Conservation (phyloP, 2,113 vertebrate genomes). For the Catharus minimus region DNA sequence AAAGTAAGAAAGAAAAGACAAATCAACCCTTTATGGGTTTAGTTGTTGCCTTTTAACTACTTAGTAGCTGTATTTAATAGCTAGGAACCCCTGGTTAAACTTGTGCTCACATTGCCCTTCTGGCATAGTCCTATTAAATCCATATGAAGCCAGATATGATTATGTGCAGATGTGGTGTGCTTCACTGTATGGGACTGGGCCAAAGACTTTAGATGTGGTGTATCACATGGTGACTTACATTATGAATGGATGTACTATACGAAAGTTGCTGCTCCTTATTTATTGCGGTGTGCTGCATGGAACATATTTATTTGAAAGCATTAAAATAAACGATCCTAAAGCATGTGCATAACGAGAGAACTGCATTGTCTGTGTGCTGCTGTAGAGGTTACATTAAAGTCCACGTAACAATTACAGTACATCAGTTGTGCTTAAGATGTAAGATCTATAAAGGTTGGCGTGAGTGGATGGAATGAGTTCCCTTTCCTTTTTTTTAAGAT, state of each 20-base stretch:
- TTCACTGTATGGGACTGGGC: conserved; percentile 70
- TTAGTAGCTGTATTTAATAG: conserved; percentile 80
- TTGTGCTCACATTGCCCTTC: conserved; percentile 76
- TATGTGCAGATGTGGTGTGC: conserved; percentile 80
- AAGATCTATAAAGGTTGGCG: conserved; percentile 61
- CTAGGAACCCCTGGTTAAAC: conserved; percentile 77
- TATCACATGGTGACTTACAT: conserved; percentile 79
- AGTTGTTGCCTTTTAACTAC: conserved; percentile 79
- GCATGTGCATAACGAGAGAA: conserved; percentile 78
- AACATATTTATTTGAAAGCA: conserved; percentile 82
- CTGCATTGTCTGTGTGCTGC: conserved; percentile 73
- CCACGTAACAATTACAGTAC: conserved; percentile 69
- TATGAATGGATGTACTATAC: conserved; percentile 81
- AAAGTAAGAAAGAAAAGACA: conserved; percentile 52
- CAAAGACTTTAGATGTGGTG: conserved; percentile 78
- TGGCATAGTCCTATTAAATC: conserved; percentile 80
- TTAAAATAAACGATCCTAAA: conserved; percentile 82
- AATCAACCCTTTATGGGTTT: conserved; percentile 66
- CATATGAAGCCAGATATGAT: conserved; percentile 82
- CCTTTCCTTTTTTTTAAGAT: conserved; percentile 35
- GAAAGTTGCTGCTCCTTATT: conserved; percentile 79
- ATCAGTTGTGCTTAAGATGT: conserved; percentile 54
- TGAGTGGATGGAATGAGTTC: conserved; percentile 55
- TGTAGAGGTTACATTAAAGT: conserved; percentile 64
- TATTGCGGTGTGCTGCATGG: conserved; percentile 83